These are phyloP conservation scores for Entomyzon cyanotis DNA, from an alignment of 2,113 vertebrate species.

Conservation along the genomic window DNA sequence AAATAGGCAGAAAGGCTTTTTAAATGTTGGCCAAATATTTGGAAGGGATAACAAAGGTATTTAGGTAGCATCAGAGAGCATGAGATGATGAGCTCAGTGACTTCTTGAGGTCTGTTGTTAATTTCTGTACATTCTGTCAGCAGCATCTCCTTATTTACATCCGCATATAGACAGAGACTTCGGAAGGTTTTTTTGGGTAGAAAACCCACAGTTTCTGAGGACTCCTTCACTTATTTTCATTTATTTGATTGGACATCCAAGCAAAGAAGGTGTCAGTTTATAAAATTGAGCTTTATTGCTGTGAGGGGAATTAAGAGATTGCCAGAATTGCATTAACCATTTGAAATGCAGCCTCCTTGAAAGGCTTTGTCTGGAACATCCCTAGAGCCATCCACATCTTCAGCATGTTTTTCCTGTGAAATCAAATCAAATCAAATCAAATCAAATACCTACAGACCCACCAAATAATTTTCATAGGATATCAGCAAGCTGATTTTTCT, in stretches of 20 bases:
- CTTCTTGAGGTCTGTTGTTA: background rate
- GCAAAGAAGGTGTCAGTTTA: conserved; percentile 39
- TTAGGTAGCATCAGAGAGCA: background rate
- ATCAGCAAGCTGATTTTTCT: background rate
- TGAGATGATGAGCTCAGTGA: background rate
- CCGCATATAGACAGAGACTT: background rate
- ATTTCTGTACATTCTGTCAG: background rate
- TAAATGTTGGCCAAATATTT: background rate
- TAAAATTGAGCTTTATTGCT: conserved; percentile 47
- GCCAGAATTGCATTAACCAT: background rate
- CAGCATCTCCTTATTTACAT: background rate
- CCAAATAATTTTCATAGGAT: background rate
- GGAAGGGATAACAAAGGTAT: background rate
- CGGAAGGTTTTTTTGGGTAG: background rate
- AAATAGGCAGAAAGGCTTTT: background rate
- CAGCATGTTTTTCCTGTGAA: background rate
- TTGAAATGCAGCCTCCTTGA: background rate
- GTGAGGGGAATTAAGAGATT: conserved; percentile 18
- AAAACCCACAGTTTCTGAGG: background rate
- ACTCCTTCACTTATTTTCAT: background rate
- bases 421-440: background rate
- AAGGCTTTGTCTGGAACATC: background rate
- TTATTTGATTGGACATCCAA: background rate
- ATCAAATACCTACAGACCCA: background rate
- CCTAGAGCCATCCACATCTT: background rate